Conservation (phyloP, 2,888 invertebrate genomes). For the Leucophenga montana region DNA sequence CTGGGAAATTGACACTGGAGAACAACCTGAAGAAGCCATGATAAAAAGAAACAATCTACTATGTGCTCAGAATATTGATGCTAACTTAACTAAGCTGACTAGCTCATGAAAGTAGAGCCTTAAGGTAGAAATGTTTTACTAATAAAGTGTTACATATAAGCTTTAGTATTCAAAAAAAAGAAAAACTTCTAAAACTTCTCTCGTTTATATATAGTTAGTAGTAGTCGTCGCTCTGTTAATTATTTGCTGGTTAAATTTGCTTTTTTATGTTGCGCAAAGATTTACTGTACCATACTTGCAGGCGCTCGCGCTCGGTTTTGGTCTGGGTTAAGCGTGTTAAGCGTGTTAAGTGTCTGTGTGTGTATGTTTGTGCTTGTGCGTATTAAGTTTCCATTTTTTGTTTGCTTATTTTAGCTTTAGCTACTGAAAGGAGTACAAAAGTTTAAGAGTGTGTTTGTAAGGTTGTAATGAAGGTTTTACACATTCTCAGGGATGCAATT, state of each 20-base stretch:
- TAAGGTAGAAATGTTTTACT: too few relatives aligned
- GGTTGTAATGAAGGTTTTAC: not conserved
- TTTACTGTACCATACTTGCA: constrained; percentile 5
- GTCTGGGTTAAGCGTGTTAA: not conserved
- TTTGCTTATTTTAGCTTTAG: too few relatives aligned
- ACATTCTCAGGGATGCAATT: constrained; percentile 19
- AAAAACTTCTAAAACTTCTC: not conserved
- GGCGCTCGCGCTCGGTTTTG: constrained; percentile 6
- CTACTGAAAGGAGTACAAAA: too few relatives aligned
- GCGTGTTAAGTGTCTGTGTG: not conserved
- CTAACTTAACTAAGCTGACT: too few relatives aligned
- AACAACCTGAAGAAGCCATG: too few relatives aligned
- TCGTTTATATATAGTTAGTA: not conserved
- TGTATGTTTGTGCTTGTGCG: not conserved
- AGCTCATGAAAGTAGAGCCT: too few relatives aligned
- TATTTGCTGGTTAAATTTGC: constrained; percentile 25
- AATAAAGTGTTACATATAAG: too few relatives aligned
- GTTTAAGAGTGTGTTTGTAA: not conserved
- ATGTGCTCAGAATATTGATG: too few relatives aligned
- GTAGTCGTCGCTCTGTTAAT: not conserved
- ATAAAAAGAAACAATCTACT: too few relatives aligned
- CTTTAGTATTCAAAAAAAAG: too few relatives aligned
- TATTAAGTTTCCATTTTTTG: too few relatives aligned
- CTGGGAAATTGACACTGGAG: too few relatives aligned
- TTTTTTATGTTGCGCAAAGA: not conserved